Conservation (phyloP, 2,113 vertebrate genomes). For the Ochotona curzoniae region DNA sequence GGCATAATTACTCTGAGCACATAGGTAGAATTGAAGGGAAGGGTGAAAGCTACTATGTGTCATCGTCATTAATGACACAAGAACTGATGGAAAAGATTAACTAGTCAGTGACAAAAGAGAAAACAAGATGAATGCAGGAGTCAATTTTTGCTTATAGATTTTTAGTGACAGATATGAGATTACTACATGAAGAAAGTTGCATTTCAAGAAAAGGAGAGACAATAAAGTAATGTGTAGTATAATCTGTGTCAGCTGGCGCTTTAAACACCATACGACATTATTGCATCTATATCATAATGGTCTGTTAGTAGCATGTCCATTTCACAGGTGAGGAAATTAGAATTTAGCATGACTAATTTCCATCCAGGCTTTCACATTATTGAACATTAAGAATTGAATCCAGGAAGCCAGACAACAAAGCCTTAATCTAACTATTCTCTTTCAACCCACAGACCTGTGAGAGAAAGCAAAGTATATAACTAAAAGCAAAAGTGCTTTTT, state of each 20-base stretch:
- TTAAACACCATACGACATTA: not conserved
- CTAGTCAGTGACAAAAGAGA: not conserved
- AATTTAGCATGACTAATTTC: not conserved
- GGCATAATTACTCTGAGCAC: not conserved
- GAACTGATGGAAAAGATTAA: not conserved
- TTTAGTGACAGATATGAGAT: not conserved
- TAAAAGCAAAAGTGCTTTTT: not conserved
- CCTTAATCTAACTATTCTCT: not conserved
- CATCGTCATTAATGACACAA: not conserved
- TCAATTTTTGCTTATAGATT: not conserved
- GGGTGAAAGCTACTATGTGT: not conserved
- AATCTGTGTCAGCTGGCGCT: not conserved
- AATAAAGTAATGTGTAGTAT: not conserved
- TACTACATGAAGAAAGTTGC: not conserved
- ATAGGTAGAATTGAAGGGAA: not conserved
- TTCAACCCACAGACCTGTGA: not conserved
- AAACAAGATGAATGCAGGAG: not conserved
- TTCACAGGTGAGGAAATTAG: slow-evolving; percentile 46
- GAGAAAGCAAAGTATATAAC: not conserved
- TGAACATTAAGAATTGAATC: not conserved
- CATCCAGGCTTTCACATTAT: not conserved
- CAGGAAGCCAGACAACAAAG: not conserved
- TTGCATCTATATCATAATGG: not conserved
- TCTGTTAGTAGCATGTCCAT: not conserved
- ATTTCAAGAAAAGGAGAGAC: not conserved